Conservation (phyloP, 2,113 vertebrate genomes). For the Bothrops jararaca region DNA sequence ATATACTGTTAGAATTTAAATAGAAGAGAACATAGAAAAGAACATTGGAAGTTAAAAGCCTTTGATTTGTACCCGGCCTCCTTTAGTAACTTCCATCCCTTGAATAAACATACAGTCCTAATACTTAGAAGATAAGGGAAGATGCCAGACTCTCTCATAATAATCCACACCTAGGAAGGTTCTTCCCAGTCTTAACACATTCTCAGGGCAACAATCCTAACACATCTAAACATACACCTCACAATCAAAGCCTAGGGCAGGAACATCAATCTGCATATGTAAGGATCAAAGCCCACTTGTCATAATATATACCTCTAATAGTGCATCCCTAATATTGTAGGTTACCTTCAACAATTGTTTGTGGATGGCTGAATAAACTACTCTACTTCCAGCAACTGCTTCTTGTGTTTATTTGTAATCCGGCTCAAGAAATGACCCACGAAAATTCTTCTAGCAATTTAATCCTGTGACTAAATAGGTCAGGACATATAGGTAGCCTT, state of each 20-base stretch:
- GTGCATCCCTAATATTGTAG: not conserved
- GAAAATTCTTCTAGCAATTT: not conserved
- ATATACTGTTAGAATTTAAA: not conserved
- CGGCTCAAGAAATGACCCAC: not conserved
- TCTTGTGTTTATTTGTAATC: not conserved
- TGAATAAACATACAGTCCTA: not conserved
- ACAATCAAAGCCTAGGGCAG: not conserved
- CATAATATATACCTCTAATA: not conserved
- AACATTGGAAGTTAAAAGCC: no score
- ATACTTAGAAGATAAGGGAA: not conserved
- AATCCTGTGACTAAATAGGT: slow-evolving; percentile 22
- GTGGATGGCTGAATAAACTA: not conserved
- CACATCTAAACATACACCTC: not conserved
- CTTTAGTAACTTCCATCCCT: not conserved
- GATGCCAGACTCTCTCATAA: not conserved
- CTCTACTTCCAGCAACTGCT: not conserved
- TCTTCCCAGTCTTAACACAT: not conserved
- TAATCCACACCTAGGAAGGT: not conserved
- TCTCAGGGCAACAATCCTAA: not conserved
- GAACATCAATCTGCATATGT: not conserved
- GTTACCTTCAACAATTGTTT: not conserved
- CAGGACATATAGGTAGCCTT: slow-evolving; percentile 18
- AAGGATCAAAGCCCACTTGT: not conserved
- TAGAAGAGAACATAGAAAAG: not conserved
- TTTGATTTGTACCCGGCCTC: not conserved